Base-by-base conservation (phyloP, 2,113 vertebrate species). In the Herpetotheres cachinnans region DNA sequence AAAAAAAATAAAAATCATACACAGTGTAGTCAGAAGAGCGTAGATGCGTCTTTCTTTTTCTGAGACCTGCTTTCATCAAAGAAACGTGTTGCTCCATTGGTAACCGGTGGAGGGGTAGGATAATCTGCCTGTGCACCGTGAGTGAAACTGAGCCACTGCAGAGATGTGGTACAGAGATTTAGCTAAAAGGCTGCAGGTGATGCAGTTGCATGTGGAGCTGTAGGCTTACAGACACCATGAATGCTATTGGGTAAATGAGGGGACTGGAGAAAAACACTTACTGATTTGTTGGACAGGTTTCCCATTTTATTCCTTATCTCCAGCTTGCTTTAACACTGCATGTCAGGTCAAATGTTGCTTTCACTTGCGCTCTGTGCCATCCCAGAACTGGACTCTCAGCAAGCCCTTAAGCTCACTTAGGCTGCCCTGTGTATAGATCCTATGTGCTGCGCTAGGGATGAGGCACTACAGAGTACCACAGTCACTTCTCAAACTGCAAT, bases 381-480 rank as follows among this genome's bases (percentile, higher is more conserved):
- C 44, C 49, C n/a, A 61, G 29, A 30, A 32, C 1, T 2, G 65
- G 55, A 73, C 42, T 27, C 20, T 46, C 38, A n/a, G 63, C n/a
- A 24, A 20, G 47, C 4, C 8, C 49, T 18, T 46, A 5, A 13
- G 11, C 14, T 69, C 25, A 2, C 20, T 65, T 4, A 8, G 34
- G 26, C n/a, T 69, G 36, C 59, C 49, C 21, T 49, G 18, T 1
- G 1, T 32, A 1, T 6, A 7, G 36, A 11, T 82, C 34, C 20
- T 38, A 0, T 0, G 4, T 73, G 69, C 42, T 70, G 54, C 7
- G 1, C 49, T 50, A 3, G 44, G 29, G 24, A 34, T 36, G 59
- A 70, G 25, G 42, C 38, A 4, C 67, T 81, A 44, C 62, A 17
- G 36, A 49, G 25, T 32, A 49, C 14, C 7, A 16, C 50, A 22